phyloP scores from a whole-genome alignment of 2,797 vertebrate genomes.

The Simalia tracyae region DNA sequence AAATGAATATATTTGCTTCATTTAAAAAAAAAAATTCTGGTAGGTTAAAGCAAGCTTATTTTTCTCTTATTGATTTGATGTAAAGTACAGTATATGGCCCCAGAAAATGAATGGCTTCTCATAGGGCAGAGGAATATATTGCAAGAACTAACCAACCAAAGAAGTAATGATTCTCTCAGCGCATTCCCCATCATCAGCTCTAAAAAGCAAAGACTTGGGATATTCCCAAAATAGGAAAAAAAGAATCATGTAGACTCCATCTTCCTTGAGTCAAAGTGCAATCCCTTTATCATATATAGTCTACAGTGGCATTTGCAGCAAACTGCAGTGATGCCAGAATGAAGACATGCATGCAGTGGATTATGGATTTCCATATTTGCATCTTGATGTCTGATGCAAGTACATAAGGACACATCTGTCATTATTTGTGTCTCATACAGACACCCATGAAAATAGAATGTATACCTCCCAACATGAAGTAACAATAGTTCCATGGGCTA shows the following conservation, averaged over 20 bases:
- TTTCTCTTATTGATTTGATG: too few relatives aligned
- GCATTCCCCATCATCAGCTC: neutral
- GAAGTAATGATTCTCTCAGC: too few relatives aligned
- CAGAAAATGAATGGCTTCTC: too few relatives aligned
- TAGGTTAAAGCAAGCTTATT: too few relatives aligned
- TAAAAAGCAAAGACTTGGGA: neutral
- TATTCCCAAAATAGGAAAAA: neutral
- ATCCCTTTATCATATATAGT: neutral
- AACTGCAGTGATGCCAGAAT: neutral
- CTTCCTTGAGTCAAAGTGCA: too few relatives aligned
- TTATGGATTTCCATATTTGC: neutral
- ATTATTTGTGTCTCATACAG: neutral
- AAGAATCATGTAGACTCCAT: neutral
- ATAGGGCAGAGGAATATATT: too few relatives aligned
- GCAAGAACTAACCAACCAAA: too few relatives aligned
- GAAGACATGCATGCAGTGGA: neutral
- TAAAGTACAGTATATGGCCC: too few relatives aligned
- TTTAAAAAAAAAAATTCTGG: too few relatives aligned
- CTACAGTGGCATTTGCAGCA: neutral
- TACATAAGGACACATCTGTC: neutral
- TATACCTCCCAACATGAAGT: neutral
- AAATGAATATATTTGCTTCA: neutral
- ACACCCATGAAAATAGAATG: neutral
- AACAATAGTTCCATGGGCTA: neutral
- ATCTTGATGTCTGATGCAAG: neutral